Evolutionary conservation across 2,888 invertebrate genomes (phyloP).

Genomic region (Euplagia quadripunctaria): DNA sequence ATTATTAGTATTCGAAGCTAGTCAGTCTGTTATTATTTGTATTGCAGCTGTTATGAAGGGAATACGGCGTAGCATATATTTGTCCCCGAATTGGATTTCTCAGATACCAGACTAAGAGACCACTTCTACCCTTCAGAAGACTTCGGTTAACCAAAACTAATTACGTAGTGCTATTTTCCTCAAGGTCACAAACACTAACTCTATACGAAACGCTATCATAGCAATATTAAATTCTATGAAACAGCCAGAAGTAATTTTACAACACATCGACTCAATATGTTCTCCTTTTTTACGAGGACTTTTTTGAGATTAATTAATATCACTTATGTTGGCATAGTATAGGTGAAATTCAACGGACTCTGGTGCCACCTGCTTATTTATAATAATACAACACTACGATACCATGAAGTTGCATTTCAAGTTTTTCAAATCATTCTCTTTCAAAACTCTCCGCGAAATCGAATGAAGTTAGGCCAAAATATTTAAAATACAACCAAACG

Average conservation of each 20-base stretch:
- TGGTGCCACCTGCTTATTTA: not conserved
- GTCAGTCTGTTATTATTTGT: not conserved
- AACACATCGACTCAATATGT: not conserved
- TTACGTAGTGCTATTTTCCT: not conserved
- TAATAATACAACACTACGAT: not conserved
- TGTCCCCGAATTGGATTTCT: not conserved
- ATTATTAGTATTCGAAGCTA: not conserved
- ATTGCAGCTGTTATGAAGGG: too few species aligned
- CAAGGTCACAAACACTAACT: not conserved
- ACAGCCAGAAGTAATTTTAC: not conserved
- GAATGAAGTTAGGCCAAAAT: not conserved
- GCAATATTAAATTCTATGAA: not conserved
- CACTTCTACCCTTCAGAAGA: not conserved
- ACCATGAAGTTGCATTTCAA: not conserved
- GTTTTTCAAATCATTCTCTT: not conserved
- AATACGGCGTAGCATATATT: not conserved
- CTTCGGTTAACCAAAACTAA: too few species aligned
- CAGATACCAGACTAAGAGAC: not conserved
- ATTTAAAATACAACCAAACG: not conserved
- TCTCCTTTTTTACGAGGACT: not conserved
- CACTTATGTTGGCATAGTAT: not conserved
- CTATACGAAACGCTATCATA: not conserved
- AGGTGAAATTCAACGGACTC: not conserved
- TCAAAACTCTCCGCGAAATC: not conserved
- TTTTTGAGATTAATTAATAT: not conserved